Evolutionary conservation across 2,113 vertebrate genomes (phyloP), one percentile per base, ranked within the genome.

Genomic region (Cryptotis parvus): DNA sequence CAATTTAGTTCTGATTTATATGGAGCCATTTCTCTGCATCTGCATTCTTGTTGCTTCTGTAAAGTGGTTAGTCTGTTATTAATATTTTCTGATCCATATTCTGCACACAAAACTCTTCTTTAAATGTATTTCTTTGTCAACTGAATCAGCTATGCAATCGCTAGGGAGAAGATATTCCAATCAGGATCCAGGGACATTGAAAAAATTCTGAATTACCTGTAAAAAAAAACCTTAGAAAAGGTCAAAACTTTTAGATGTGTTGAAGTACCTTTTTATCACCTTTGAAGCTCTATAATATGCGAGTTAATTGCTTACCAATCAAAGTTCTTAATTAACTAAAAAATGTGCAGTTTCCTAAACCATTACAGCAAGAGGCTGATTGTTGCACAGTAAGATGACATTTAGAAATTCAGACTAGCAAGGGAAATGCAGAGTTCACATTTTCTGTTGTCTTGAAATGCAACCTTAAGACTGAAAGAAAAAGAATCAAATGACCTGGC

Each of bases 181-280:
- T 33, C 65, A n/a, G 22, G 35, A 84, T 22, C 41, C 9, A 15
- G 22, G 11, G 20, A 0, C 72, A 63, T 24, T 63, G 43, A 66
- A 88, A n/a, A n/a, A 31, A 87, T 66, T 78, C 77, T 61, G 33
- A 91, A 65, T 3, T 39, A 43, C 14, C 68, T 81, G 1, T 6
- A 37, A 39, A 84, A 83, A n/a, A 58, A 65, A 55, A 55, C 55
- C 33, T 76, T n/a, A 29, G 26, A 26, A 90, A 26, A 9, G 85
- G 37, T 72, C 14, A 4, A 0, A 73, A 26, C 73, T 63, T 72
- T 82, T 22, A 78, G 15, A n/a, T 81, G n/a, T 84, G 22, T 43
- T 87, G n/a, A 82, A 61, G 82, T 66, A 1, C 14, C 75, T 79
- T 90, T 94, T 88, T 83, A 87, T 72, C 39, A 11, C 35, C 55